These are phyloP conservation scores for Drosophila subobscura DNA, from an alignment of 1,140 invertebrate species.

Conservation along the genomic window DNA sequence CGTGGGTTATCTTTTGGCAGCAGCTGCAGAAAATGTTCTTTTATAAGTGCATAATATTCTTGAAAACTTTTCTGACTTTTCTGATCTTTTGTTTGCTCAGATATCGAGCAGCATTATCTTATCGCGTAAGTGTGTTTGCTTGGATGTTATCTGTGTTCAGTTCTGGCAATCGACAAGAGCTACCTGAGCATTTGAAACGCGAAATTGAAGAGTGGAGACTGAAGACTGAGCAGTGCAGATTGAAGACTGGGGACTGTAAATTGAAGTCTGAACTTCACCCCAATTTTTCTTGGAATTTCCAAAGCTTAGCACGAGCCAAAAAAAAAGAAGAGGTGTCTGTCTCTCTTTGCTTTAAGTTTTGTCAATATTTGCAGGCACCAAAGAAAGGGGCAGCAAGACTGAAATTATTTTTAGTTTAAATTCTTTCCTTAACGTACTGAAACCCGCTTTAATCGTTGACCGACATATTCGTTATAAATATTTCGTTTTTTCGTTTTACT, in stretches of 20 bases:
- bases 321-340: neutral
- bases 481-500: too few species aligned
- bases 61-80: constrained; percentile 48
- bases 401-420: constrained; percentile 36
- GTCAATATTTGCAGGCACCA: constrained; percentile 48
- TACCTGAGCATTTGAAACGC: constrained; percentile 51
- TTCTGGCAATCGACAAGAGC: neutral
- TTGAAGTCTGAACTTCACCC: constrained; percentile 68
- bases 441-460: constrained; percentile 42
- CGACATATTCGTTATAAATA: constrained; percentile 33
- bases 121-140: constrained; percentile 48
- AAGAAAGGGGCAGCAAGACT: neutral
- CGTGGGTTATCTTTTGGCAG: constrained; percentile 48
- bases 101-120: constrained; percentile 16
- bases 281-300: constrained; percentile 65
- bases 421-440: constrained; percentile 5
- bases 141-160: constrained; percentile 56
- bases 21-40: constrained; percentile 60
- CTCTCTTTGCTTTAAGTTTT: constrained; percentile 32
- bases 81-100: constrained; percentile 17
- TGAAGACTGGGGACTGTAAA: neutral
- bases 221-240: constrained; percentile 17
- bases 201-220: neutral
- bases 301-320: constrained; percentile 77
- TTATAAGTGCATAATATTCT: constrained; percentile 23